A percentile compares a stretch with the other conserved stretches of the same genome.
Conservation (phyloP, 2,113 vertebrate species). For the Myanophis thanlyinensis region DNA sequence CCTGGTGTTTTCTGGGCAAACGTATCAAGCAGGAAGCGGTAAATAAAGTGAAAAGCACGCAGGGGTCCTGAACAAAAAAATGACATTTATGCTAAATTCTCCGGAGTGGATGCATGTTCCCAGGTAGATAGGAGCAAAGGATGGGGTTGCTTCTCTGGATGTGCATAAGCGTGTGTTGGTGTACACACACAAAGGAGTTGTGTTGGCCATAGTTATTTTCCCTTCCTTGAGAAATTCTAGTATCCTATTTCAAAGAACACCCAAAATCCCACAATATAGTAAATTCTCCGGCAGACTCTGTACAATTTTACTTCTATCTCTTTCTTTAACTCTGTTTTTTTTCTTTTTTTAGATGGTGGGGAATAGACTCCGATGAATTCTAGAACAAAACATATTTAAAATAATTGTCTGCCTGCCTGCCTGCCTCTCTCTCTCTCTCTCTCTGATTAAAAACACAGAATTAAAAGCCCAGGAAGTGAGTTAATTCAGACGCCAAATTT, state of each 20-base stretch:
- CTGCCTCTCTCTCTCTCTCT: not conserved
- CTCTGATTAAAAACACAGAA: not conserved
- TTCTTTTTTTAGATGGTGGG: not conserved
- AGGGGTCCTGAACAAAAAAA: not conserved
- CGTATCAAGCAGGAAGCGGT: conserved; percentile 1
- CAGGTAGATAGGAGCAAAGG: not conserved
- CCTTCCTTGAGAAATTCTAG: not conserved
- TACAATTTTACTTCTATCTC: not conserved
- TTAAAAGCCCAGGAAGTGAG: not conserved
- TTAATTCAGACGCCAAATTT: not conserved
- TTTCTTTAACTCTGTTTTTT: not conserved
- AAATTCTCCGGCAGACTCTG: not conserved
- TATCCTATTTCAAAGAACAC: not conserved
- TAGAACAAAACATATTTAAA: not conserved
- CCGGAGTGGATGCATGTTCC: not conserved
- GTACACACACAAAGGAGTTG: not conserved
- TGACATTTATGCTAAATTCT: conserved; percentile 5
- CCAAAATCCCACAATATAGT: not conserved
- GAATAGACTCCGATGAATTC: not conserved
- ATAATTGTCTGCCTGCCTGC: not conserved
- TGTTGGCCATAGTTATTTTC: not conserved
- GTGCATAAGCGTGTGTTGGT: not conserved
- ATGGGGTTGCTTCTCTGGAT: not conserved
- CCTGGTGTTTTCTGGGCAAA: not conserved
- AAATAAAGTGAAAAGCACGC: not conserved